Percentiles rank a stretch among this genome's conserved stretches.
Evolutionary conservation across 2,888 invertebrate genomes (phyloP).

Genomic region (Plutella xylostella): DNA sequence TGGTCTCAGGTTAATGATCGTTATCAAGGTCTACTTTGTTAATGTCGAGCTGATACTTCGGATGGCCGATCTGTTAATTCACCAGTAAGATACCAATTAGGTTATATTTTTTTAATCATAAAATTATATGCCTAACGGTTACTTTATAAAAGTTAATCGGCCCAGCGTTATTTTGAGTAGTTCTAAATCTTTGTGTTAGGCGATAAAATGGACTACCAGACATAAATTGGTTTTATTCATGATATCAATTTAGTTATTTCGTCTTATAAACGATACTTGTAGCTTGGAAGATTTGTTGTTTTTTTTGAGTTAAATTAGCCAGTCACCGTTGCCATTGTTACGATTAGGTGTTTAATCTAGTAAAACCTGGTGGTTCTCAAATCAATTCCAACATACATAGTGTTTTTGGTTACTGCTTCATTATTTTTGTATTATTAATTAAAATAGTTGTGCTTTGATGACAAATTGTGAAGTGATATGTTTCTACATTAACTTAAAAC

Average conservation of each 20-base stretch:
- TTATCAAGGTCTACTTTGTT: slow-evolving; percentile 58
- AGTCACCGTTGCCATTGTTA: too few relatives aligned
- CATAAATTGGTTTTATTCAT: slow-evolving; percentile 49
- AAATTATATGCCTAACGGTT: slow-evolving; percentile 34
- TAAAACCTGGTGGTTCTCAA: too few relatives aligned
- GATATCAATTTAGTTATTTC: too few relatives aligned
- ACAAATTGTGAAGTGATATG: slow-evolving; percentile 13
- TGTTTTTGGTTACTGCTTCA: too few relatives aligned
- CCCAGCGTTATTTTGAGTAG: slow-evolving; percentile 35
- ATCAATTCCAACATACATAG: too few relatives aligned
- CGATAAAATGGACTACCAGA: slow-evolving; percentile 39
- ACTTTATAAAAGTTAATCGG: slow-evolving; percentile 45
- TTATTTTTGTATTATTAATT: too few relatives aligned
- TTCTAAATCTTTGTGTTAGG: slow-evolving; percentile 31
- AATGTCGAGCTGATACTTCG: slow-evolving; percentile 49
- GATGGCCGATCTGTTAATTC: slow-evolving; percentile 51
- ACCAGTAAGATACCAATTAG: slow-evolving; percentile 54
- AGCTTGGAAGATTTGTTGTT: too few relatives aligned
- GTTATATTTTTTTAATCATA: slow-evolving; percentile 24
- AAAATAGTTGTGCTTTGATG: slow-evolving; percentile 13
- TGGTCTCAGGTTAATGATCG: slow-evolving; percentile 66
- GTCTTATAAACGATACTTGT: too few relatives aligned
- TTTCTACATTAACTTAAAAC: too few relatives aligned
- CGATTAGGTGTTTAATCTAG: too few relatives aligned
- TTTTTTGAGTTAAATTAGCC: too few relatives aligned